These are phyloP conservation scores for Phalanger gymnotis DNA, from an alignment of 2,797 vertebrate genomes.

Conservation along the genomic window DNA sequence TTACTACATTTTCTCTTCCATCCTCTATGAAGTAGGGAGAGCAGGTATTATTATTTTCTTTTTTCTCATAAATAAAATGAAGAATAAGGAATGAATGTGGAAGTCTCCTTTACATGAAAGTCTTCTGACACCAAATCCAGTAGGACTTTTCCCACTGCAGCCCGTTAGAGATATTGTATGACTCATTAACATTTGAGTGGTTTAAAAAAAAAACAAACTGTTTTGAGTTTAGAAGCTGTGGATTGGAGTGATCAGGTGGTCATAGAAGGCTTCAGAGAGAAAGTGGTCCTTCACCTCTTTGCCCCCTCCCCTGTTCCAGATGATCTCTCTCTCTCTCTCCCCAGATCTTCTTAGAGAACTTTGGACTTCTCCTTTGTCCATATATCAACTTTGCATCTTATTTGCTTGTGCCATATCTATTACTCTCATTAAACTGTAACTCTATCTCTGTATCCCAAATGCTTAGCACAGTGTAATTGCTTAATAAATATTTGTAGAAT, in stretches of 20 bases:
- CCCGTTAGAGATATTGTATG: background rate
- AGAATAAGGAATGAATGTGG: background rate
- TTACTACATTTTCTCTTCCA: slow-evolving; percentile 24
- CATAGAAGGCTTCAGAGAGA: background rate
- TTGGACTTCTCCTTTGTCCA: background rate
- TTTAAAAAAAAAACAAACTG: background rate
- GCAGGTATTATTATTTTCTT: background rate
- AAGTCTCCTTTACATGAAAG: background rate
- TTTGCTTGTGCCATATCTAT: background rate
- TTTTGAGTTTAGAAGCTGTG: background rate
- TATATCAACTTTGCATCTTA: background rate
- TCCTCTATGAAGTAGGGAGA: background rate
- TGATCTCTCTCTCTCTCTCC: background rate
- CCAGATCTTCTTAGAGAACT: background rate
- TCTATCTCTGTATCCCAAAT: background rate
- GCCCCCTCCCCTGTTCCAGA: background rate
- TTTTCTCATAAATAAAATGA: background rate
- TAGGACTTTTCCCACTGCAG: background rate
- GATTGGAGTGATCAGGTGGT: background rate
- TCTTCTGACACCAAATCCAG: background rate
- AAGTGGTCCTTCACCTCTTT: background rate
- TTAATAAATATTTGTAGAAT: background rate
- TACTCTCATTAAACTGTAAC: background rate
- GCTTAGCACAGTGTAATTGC: background rate
- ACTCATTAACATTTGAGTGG: background rate